These are phyloP conservation scores for Tipula vernalis DNA, from an alignment of 2,888 invertebrate genomes.

Conservation along the genomic window DNA sequence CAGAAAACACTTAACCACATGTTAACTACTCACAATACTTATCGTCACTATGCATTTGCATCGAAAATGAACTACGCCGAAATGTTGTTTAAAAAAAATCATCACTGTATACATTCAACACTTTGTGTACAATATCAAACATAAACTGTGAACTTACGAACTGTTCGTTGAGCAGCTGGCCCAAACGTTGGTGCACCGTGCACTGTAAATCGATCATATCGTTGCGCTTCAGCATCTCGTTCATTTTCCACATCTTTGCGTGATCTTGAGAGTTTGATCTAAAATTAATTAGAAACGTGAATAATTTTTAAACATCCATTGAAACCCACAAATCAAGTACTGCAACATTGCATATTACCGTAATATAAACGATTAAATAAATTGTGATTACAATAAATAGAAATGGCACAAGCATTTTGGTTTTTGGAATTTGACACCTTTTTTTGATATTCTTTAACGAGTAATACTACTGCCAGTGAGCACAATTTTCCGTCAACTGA, in stretches of 20 bases:
- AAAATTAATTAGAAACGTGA: background rate
- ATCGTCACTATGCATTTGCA: background rate
- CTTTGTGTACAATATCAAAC: background rate
- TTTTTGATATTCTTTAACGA: background rate
- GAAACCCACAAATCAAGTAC: background rate
- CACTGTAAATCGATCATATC: background rate
- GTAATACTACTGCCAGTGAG: background rate
- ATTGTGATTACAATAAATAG: background rate
- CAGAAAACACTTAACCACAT: background rate
- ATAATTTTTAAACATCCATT: background rate
- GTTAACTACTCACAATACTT: background rate
- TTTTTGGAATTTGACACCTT: background rate
- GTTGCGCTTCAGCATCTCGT: background rate
- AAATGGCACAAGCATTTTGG: background rate
- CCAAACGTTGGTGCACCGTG: background rate
- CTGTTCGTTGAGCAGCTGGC: background rate
- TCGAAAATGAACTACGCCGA: background rate
- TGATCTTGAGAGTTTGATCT: background rate
- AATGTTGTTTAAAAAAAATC: background rate
- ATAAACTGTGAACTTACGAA: background rate
- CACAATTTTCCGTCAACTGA: background rate
- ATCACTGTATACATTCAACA: background rate
- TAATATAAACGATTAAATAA: background rate
- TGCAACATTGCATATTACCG: background rate
- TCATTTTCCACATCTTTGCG: background rate